These are phyloP conservation scores for Leptestheria dahalacensis DNA, from an alignment of 1,140 invertebrate genomes.

Conservation along the genomic window DNA sequence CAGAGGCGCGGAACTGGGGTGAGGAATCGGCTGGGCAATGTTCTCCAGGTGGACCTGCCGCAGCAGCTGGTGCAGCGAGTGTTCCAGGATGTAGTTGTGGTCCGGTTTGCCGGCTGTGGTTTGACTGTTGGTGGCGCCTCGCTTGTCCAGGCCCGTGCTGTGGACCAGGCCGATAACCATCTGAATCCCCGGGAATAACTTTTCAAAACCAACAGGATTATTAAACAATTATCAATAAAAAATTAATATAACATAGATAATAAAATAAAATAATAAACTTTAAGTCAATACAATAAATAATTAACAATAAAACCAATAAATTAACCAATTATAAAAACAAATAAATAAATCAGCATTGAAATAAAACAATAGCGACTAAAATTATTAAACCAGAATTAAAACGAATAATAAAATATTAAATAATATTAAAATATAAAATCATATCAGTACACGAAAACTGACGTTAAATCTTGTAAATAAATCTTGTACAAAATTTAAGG, in stretches of 20 bases:
- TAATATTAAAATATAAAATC: no score
- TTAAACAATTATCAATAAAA: slow-evolving; percentile 11
- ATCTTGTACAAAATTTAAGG: no score
- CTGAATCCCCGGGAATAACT: slow-evolving; percentile 85
- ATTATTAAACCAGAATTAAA: no score
- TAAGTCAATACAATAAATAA: background rate
- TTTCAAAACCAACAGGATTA: background rate
- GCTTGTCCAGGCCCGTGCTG: slow-evolving; percentile 30
- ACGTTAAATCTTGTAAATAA: no score
- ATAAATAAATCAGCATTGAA: no score
- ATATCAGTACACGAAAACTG: no score
- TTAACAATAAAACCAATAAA: background rate
- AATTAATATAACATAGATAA: slow-evolving; percentile 17
- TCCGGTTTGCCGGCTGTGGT: slow-evolving; percentile 44
- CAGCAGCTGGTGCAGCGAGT: slow-evolving; percentile 84
- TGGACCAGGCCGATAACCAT: slow-evolving; percentile 43
- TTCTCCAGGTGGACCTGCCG: slow-evolving; percentile 83
- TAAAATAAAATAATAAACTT: no score
- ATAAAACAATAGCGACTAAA: no score
- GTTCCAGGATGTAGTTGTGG: slow-evolving; percentile 89
- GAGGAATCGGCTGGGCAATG: slow-evolving; percentile 82
- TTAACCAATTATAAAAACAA: no score
- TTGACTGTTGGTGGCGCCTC: slow-evolving; percentile 18
- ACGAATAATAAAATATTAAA: no score
- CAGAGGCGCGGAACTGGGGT: slow-evolving; percentile 79